Evolutionary conservation across 2,113 vertebrate species (phyloP), one percentile per base, ranked within the genome.

Genomic region (Chloebia gouldiae): DNA sequence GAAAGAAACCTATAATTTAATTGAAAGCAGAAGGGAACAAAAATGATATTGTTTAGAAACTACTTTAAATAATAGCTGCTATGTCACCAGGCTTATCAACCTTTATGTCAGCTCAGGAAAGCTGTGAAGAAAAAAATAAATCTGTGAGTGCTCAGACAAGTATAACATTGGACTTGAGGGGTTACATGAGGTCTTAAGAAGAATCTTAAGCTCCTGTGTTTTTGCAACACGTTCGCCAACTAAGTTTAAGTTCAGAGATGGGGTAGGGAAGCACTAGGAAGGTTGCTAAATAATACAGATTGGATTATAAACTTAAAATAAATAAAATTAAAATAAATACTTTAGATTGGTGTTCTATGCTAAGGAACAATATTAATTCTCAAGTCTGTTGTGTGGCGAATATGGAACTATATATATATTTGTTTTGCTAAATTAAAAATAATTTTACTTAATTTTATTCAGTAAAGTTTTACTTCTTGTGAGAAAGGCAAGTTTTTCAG

Each of bases 21-120:
- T 49, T 95, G 96, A 97, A 97, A 97, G 80, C 53, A 95, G 95
- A 97, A 96, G 78, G 71, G 90, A n/a, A 93, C 63, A 80, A 94
- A 97, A 97, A 96, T 94, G 33, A 94, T 97, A 97, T 97, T 97
- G 96, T 96, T 97, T 95, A 96, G 96, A 97, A 97, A 97, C 78
- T 88, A 65, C 73, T 97, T 17, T 56, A 96, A 97, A 95, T 97
- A 98, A 97, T 94, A 97, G 59, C 60, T 50, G 33, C 88, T 91
- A 60, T 98, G 81, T 96, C 91, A 94, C 63, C 64, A 95, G 68
- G 76, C 85, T 90, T 97, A 90, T 96, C 96, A 97, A 92, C 88
- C 44, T 90, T 96, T 88, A 68, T 96, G 85, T 97, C 81, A 93
- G 71, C 88, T 93, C 27, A 79, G 86, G 83, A 96, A 96, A 90